Conservation (phyloP, 23 tunicate species). For the Clavelina lepadiformis region DNA sequence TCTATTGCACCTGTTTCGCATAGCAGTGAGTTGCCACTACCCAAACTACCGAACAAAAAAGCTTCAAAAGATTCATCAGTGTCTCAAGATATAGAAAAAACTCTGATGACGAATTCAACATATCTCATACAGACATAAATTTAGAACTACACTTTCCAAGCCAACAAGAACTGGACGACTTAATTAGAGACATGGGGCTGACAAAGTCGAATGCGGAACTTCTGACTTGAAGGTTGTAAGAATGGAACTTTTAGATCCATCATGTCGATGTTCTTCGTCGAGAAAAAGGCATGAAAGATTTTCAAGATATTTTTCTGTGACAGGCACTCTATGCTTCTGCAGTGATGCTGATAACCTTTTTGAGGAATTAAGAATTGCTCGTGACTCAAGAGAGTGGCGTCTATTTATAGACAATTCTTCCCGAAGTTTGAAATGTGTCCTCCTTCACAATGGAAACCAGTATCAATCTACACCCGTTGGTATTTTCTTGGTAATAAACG, state of each 20-base stretch:
- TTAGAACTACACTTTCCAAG: conserved; percentile 4
- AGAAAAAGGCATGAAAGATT: background rate
- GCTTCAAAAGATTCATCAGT: background rate
- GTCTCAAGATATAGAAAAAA: conserved; percentile 8
- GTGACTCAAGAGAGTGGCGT: background rate
- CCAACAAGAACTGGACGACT: conserved; percentile 9
- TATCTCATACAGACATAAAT: conserved; percentile 7
- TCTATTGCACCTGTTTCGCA: conserved; percentile 14
- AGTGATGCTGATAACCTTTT: conserved; percentile 1
- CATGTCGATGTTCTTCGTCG: conserved; percentile 1
- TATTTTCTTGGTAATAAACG: no score
- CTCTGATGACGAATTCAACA: conserved; percentile 12
- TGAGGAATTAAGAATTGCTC: background rate
- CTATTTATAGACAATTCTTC: background rate
- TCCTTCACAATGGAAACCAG: conserved; percentile 2
- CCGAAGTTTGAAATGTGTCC: conserved; percentile 5
- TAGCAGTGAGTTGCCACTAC: conserved; percentile 5
- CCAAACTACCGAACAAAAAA: background rate
- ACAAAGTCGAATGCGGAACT: conserved; percentile 1
- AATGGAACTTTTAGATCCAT: conserved; percentile 1
- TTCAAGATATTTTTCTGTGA: conserved; percentile 1
- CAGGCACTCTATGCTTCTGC: background rate
- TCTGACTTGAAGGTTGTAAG: background rate
- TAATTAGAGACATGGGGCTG: background rate
- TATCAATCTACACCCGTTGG: background rate